Base-by-base conservation (phyloP, 2,888 invertebrate genomes). In the Euplexia lucipara region DNA sequence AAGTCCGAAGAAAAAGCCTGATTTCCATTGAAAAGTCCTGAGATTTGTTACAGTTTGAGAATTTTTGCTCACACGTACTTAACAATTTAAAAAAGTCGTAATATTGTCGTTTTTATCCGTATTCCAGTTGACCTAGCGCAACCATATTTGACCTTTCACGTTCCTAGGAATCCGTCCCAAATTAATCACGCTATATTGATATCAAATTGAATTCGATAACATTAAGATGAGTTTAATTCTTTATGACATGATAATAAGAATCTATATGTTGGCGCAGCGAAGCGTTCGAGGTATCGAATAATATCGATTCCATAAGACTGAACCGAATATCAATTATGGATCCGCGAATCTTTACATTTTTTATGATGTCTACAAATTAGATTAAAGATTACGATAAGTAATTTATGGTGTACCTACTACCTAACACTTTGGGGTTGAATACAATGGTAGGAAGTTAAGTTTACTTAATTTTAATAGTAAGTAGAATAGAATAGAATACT, bases 251-350 rank as follows among this genome's bases (percentile, higher is more conserved):
- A 20, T 8, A 32, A n/a, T 12, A 10, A 9, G 16, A 34, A 62
- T 37, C 30, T 30, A 16, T 22, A 37, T 26, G 3, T 3, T 20
- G 14, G 18, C 20, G 47, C 65, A 64, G 32, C 2, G 37, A 49
- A 49, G 49, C 66, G 44, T 49, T 20, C 9, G 10, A 22, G n/a
- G 18, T 48, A 42, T 65, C 20, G 41, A 30, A n/a, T 45, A 3
- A 47, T 26, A 41, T 61, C 26, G 39, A 61, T 37, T 39, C 30
- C 51, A 5, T n/a, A 16, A 14, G n/a, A 57, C 1, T 57, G 44
- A 67, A 30, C 66, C 14, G 14, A 30, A 62, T 42, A 44, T 45
- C 34, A 26, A 51, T 45, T 14, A 37, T 30, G 16, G 16, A 65
- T 51, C 39, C 16, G 26, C 34, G 18, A 63, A 16, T 39, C 32